Percentiles rank a stretch among this genome's conserved stretches.
Evolutionary conservation across 2,797 vertebrate species (phyloP).

Genomic region (Triplophysa bombifrons): DNA sequence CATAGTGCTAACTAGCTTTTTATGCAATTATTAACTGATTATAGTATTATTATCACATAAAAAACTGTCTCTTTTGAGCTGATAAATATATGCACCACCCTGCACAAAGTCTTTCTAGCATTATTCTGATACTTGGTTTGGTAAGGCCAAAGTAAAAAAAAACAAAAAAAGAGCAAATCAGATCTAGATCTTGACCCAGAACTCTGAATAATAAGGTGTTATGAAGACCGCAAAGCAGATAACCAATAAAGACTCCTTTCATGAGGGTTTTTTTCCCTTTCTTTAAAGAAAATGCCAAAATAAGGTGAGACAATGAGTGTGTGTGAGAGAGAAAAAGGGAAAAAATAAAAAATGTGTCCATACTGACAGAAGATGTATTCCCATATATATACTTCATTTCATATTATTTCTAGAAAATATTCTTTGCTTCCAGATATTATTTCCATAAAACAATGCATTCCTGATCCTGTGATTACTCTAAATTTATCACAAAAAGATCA

Average conservation of each 20-base stretch:
- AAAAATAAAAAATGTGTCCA: not conserved
- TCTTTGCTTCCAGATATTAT: not conserved
- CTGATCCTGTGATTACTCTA: constrained; percentile 1
- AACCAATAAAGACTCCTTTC: not conserved
- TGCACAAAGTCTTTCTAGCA: not conserved
- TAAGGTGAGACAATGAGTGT: not conserved
- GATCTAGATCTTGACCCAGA: not conserved
- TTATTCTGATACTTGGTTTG: not conserved
- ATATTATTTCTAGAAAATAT: not conserved
- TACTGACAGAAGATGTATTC: not conserved
- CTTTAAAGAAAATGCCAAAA: not conserved
- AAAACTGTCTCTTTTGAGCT: too few species aligned
- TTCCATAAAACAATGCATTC: constrained; percentile 8
- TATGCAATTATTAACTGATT: too few species aligned
- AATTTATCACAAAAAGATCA: constrained; percentile 29
- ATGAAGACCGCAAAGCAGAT: constrained; percentile 11
- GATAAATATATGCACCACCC: not conserved
- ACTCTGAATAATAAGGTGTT: constrained; percentile 1
- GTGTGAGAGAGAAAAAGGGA: not conserved
- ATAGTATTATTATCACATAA: too few species aligned
- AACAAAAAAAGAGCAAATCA: not conserved
- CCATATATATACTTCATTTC: not conserved
- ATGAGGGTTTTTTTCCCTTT: not conserved
- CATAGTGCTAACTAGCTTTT: too few species aligned
- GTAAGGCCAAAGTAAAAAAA: not conserved